phyloP scores from a whole-genome alignment of 64 coral and sea anemone species.

The Dendronephthya gigantea region DNA sequence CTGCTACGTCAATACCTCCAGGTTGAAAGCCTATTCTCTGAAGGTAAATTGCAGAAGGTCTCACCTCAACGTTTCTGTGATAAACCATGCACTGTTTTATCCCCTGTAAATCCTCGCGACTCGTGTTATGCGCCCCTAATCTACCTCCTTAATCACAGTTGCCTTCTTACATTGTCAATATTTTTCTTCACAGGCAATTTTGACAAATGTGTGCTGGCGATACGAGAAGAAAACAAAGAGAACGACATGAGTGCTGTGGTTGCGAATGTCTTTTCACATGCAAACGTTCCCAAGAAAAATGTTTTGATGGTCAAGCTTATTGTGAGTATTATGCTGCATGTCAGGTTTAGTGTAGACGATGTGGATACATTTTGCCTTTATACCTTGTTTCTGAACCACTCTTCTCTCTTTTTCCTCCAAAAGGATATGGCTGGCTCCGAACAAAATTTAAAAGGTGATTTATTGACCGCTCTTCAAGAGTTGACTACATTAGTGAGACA shows the following conservation, averaged over 20 bases:
- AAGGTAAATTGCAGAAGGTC: constrained; percentile 46
- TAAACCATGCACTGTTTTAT: too few species aligned
- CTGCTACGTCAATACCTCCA: constrained; percentile 69
- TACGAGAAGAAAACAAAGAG: constrained; percentile 66
- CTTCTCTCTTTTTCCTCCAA: not conserved
- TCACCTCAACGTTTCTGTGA: not conserved
- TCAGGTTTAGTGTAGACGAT: not conserved
- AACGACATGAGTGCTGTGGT: constrained; percentile 54
- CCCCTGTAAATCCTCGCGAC: too few species aligned
- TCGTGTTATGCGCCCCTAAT: not conserved
- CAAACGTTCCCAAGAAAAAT: constrained; percentile 77
- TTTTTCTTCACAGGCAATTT: constrained; percentile 67
- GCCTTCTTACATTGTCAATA: not conserved
- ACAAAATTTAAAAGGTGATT: constrained; percentile 66
- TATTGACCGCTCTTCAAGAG: constrained; percentile 66
- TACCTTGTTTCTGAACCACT: not conserved
- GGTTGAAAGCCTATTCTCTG: constrained; percentile 76
- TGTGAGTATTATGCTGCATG: constrained; percentile 42
- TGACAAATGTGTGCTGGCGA: constrained; percentile 69
- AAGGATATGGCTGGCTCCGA: constrained; percentile 42
- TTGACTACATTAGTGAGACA: constrained; percentile 75
- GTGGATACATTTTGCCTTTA: not conserved
- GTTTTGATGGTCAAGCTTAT: constrained; percentile 66
- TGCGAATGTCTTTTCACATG: constrained; percentile 70
- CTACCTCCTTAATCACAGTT: not conserved